Evolutionary conservation across 1,140 invertebrate species (phyloP), one percentile per base, ranked within the genome.

Genomic region (Radopholus similis): DNA sequence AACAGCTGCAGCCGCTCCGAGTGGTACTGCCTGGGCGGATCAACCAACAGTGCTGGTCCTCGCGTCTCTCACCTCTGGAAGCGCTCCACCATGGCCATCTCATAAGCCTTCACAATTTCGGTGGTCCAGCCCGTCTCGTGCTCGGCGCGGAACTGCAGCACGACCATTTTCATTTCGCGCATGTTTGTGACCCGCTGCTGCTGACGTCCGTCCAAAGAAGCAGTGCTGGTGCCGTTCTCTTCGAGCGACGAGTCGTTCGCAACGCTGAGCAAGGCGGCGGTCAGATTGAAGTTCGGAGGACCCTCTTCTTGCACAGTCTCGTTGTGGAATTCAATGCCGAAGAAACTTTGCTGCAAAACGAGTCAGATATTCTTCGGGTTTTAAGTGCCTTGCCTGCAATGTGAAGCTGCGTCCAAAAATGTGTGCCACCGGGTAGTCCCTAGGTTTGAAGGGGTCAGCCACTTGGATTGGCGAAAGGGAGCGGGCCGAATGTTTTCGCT

Each of bases 61-160:
- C 18, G 2, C 30, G 23, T 38, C 34, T 8, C 32, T 64, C 37
- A 79, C 76, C 73, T 56, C 60, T 80, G 42, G 42, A 80, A 81
- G 13, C 56, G 30, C 23, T 81, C 59, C 23, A 80, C 74, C 55
- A 81, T 56, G 34, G 51, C 60, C 69, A 81, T 74, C 64, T 81
- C 78, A 56, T 78, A 81, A n/a, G 62, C 26, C 54, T 82, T 81
- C 2, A 81, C 75, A 21, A 77, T 64, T 30, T 38, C 62, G 28
- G 64, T 64, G 6, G 54, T 73, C 78, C 80, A 82, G n/a, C 69
- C 67, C 4, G 40, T 26, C 13, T 77, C 55, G 38, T 81, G 80
- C 55, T 71, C 78, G 21, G 78, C 77, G 9, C 79, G 77, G 28
- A 82, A 73, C 59, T 80, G 78, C 2, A 82, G 30, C 11, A 78